These are phyloP conservation scores for Ceramica pisi DNA, from an alignment of 2,888 invertebrate species.

Conservation along the genomic window DNA sequence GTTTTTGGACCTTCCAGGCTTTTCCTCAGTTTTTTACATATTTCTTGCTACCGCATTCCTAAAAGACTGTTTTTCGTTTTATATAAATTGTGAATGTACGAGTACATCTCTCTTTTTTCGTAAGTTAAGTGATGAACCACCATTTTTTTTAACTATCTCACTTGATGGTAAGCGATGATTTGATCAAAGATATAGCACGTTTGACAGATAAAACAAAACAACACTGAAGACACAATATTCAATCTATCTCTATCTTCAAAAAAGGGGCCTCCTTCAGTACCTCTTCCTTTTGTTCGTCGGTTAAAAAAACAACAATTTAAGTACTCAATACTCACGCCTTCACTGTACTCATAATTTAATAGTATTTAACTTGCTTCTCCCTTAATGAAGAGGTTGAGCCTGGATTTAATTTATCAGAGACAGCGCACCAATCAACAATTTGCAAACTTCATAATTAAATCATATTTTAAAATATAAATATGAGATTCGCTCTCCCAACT, in stretches of 20 bases:
- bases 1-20: not conserved
- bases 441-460: conserved; percentile 48
- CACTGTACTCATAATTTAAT: not conserved
- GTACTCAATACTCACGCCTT: too few relatives aligned
- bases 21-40: not conserved
- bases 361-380: conserved; percentile 11
- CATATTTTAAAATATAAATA: conserved; percentile 54
- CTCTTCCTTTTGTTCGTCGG: too few relatives aligned
- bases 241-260: too few relatives aligned
- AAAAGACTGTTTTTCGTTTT: not conserved
- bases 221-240: too few relatives aligned
- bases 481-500: conserved; percentile 37
- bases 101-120: too few relatives aligned
- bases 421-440: conserved; percentile 43
- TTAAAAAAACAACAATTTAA: too few relatives aligned
- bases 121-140: too few relatives aligned
- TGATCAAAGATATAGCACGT: too few relatives aligned
- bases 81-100: not conserved
- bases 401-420: conserved; percentile 38
- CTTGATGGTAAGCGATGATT: too few relatives aligned
- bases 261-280: too few relatives aligned
- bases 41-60: not conserved
- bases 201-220: too few relatives aligned
- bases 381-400: conserved; percentile 31
- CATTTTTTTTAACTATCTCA: too few relatives aligned